A percentile compares a stretch with the other conserved stretches of the same genome.
Evolutionary conservation across 2,797 vertebrate genomes (phyloP).

Genomic region (Acestrorhynchus altus): DNA sequence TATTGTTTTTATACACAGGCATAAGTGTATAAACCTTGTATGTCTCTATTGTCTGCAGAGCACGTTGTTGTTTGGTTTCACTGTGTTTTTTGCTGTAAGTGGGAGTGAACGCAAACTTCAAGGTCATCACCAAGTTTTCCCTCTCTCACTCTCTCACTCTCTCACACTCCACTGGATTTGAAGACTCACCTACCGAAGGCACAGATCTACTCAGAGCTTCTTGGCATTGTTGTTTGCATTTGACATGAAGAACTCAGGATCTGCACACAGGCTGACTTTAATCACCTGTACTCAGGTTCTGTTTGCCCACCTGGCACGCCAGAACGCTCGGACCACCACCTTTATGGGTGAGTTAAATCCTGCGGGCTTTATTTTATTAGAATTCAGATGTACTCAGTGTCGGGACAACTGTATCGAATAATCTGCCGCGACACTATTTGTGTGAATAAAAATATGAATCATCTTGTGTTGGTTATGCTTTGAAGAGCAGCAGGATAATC

Average conservation of each 20-base stretch:
- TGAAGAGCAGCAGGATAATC: neutral
- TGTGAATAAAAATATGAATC: too few species aligned
- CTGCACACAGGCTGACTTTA: neutral
- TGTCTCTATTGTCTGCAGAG: too few species aligned
- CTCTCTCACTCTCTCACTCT: neutral
- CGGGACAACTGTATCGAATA: too few species aligned
- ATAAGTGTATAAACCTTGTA: too few species aligned
- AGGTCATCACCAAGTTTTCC: neutral
- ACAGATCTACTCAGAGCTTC: neutral
- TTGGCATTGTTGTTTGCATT: neutral
- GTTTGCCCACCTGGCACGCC: neutral
- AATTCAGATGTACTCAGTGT: too few species aligned
- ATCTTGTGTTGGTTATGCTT: too few species aligned
- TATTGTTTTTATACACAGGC: too few species aligned
- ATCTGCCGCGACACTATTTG: too few species aligned
- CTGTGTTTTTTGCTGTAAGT: neutral
- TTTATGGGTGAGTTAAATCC: neutral
- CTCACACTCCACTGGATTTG: neutral
- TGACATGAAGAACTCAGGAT: neutral
- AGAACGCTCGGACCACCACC: neutral
- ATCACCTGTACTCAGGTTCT: neutral
- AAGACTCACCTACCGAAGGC: too few species aligned
- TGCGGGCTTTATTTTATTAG: neutral
- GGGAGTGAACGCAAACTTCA: conserved; percentile 4
- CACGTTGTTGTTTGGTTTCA: too few species aligned